Base-by-base conservation (phyloP, 1,140 invertebrate genomes). In the Aphelinus atriplicis region DNA sequence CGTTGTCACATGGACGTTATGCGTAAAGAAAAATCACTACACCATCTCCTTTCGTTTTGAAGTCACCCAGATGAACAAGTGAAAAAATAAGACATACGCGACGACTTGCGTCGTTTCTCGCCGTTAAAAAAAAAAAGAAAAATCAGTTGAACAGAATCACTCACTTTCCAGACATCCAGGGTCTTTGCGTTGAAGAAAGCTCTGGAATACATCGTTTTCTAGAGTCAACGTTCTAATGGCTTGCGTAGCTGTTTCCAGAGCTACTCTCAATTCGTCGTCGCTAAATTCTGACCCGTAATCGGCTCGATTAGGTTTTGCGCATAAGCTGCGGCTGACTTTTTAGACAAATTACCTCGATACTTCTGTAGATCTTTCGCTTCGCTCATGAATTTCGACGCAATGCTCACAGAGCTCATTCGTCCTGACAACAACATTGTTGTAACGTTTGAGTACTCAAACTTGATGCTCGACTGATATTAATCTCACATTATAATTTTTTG, bases 191-290 rank as follows among this genome's bases (percentile, higher is more conserved):
- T 2, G 51, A 3, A 86, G 66, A 50, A 80, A 84, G 42, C 76
- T 72, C 67, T 85, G 83, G 69, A 84, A 84, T 61, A 86, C 48
- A 6, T 86, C 83, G 63, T 85, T 86, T 68, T 86, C 85, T 46
- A 84, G 51, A 3, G 45, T 72, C 10, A 85, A 45, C 57, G 79
- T 76, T 71, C 76, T 66, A 73, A 82, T 85, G 0, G 56, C 77
- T 51, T 68, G 60, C 42, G 78, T 67, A 0, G 78, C 42, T 7
- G 78, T 50, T n/a, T 81, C 79, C 7, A 85, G 68, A 58, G 48
- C 55, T 3, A 80, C 42, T 46, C 47, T 68, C 58, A 86, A 66
- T 64, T 85, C 78, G 9, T 81, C 77, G 46, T 80, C 68, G 3
- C 67, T 71, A 77, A 84, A 77, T 1, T 77, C 83, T 85, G 7